Conservation (phyloP, 2,797 vertebrate genomes). For the Sebastes dallii region DNA sequence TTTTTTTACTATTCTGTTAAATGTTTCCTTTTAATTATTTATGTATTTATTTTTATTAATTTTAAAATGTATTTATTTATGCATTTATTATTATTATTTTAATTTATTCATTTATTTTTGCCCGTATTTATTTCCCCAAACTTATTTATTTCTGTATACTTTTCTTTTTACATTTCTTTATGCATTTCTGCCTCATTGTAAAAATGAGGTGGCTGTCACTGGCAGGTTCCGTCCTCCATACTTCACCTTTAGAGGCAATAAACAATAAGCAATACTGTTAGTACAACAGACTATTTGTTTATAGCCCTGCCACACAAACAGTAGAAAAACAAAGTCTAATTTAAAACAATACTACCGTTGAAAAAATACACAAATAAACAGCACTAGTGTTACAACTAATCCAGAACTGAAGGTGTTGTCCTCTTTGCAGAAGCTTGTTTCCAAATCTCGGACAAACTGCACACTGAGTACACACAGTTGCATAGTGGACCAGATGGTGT, state of each 20-base stretch:
- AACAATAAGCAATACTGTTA: neutral
- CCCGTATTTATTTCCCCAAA: too few relatives aligned
- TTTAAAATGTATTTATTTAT: too few relatives aligned
- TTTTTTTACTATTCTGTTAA: too few relatives aligned
- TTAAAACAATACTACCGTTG: neutral
- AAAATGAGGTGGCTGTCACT: too few relatives aligned
- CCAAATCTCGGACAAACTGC: neutral
- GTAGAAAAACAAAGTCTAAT: neutral
- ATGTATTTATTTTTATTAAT: too few relatives aligned
- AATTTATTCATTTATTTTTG: too few relatives aligned
- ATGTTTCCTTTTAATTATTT: too few relatives aligned
- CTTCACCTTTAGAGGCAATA: neutral
- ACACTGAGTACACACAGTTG: neutral
- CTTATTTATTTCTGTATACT: too few relatives aligned
- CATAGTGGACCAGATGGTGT: neutral
- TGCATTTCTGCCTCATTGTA: too few relatives aligned
- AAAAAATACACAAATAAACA: neutral
- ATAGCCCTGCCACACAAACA: neutral
- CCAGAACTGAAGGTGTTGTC: neutral
- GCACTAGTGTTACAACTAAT: neutral
- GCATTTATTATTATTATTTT: too few relatives aligned
- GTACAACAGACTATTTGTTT: neutral
- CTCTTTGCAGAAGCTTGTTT: neutral
- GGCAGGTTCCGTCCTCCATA: too few relatives aligned
- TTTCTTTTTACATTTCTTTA: too few relatives aligned